Percentiles rank a stretch among this genome's conserved stretches.
These are phyloP conservation scores for Taxidea taxus DNA, from an alignment of 2,113 vertebrate species.

Conservation along the genomic window DNA sequence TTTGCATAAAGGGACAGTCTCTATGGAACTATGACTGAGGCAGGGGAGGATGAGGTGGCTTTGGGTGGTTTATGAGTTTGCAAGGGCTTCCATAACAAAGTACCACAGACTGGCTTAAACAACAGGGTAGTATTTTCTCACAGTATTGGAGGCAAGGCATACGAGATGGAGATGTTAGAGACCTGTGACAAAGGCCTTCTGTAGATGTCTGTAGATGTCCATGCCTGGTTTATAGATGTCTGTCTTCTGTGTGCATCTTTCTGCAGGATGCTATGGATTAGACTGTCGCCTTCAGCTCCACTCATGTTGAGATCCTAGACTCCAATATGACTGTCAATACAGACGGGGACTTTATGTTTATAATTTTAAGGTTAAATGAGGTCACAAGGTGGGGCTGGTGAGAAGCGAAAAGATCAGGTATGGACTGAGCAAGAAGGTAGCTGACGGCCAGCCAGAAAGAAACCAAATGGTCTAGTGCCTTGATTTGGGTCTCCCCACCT, in stretches of 20 bases:
- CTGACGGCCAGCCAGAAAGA: background rate
- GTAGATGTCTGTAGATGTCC: no score
- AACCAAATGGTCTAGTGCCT: background rate
- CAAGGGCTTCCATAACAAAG: background rate
- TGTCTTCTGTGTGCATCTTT: background rate
- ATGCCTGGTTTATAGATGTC: no score
- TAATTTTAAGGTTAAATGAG: background rate
- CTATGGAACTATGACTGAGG: background rate
- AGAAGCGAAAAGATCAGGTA: background rate
- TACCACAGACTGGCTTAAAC: background rate
- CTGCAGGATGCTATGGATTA: fast-evolving
- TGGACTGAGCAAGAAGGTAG: background rate
- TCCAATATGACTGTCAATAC: background rate
- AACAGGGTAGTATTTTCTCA: background rate
- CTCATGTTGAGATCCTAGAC: background rate
- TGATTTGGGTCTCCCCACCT: background rate
- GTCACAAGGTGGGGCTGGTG: no score
- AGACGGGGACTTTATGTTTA: background rate
- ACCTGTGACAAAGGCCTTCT: background rate
- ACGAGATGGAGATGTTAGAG: background rate
- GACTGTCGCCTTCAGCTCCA: background rate
- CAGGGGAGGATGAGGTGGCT: fast-evolving
- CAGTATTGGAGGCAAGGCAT: background rate
- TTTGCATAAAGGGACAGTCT: background rate
- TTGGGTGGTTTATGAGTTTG: background rate